phyloP scores from a whole-genome alignment of 92 coral and sea anemone genomes.

The Palythoa caribaeorum region DNA sequence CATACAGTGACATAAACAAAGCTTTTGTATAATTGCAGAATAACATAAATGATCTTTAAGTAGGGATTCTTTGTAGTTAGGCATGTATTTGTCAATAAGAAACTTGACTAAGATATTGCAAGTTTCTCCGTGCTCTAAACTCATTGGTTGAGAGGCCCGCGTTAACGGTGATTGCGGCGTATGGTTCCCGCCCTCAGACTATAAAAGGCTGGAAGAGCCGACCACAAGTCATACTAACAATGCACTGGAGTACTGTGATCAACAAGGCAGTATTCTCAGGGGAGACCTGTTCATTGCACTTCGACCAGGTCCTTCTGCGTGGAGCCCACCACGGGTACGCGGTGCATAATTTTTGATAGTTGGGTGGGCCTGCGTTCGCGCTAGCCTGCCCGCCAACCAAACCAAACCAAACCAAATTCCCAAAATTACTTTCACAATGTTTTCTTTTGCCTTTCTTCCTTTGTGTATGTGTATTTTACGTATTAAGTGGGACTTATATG shows the following conservation, averaged over 20 bases:
- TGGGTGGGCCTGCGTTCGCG: slow-evolving; percentile 97
- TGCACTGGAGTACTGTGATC: slow-evolving; percentile 94
- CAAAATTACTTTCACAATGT: neutral
- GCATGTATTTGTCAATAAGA: slow-evolving; percentile 19
- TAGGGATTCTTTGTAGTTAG: slow-evolving; percentile 33
- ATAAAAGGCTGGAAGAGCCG: slow-evolving; percentile 67
- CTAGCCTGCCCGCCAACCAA: slow-evolving; percentile 79
- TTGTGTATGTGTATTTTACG: neutral
- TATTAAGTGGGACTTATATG: too few species aligned
- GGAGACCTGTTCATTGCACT: slow-evolving; percentile 72
- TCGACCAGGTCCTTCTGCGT: slow-evolving; percentile 69
- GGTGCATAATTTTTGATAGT: slow-evolving; percentile 91
- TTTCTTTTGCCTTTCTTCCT: neutral
- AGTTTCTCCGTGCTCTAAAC: slow-evolving; percentile 5
- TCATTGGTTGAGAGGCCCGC: slow-evolving; percentile 28
- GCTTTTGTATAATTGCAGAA: neutral
- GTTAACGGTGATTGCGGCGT: slow-evolving; percentile 39
- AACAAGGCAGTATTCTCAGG: slow-evolving; percentile 91
- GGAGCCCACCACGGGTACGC: slow-evolving; percentile 85
- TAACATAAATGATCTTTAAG: slow-evolving; percentile 14
- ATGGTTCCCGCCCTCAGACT: slow-evolving; percentile 46
- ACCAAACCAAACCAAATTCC: slow-evolving; percentile 7
- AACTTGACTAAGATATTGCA: slow-evolving; percentile 2
- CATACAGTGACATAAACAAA: slow-evolving; percentile 8
- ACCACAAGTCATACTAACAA: slow-evolving; percentile 85